Conservation (phyloP, 2,797 vertebrate genomes). For the Melanogrammus aeglefinus region DNA sequence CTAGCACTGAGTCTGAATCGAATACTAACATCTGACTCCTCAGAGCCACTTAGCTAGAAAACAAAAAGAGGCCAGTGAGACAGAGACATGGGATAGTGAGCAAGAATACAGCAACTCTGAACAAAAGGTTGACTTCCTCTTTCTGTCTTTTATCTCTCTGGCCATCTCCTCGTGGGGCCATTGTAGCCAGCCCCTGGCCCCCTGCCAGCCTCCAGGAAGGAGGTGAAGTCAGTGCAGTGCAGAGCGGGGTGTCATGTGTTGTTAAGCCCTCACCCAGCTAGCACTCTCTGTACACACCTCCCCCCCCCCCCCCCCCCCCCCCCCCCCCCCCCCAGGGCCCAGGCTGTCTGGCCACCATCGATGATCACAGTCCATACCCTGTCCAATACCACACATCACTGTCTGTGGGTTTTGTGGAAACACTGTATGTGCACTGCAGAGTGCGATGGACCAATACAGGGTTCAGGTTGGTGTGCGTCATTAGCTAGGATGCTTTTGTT, state of each 20-base stretch:
- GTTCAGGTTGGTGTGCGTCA: not conserved
- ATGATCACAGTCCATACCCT: not conserved
- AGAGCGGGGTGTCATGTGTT: constrained; percentile 50
- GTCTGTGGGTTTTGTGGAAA: not conserved
- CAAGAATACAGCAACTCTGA: constrained; percentile 26
- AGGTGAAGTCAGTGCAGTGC: constrained; percentile 44
- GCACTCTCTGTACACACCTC: constrained; percentile 22
- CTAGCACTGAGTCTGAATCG: not conserved
- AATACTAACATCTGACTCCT: not conserved
- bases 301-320: not conserved
- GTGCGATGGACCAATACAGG: not conserved
- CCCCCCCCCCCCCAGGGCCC: not conserved
- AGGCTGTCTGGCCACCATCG: not conserved
- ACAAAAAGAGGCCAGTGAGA: not conserved
- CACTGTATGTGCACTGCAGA: not conserved
- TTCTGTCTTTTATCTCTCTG: constrained; percentile 50
- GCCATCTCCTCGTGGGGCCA: constrained; percentile 41
- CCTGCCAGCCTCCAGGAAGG: constrained; percentile 51
- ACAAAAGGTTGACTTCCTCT: constrained; percentile 49
- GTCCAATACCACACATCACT: not conserved
- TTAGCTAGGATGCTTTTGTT: not conserved
- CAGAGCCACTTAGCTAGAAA: not conserved
- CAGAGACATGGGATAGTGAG: constrained; percentile 15
- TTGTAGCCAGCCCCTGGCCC: constrained; percentile 49
- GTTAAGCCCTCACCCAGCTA: constrained; percentile 24